These are phyloP conservation scores for Lasius platythorax DNA, from an alignment of 2,888 invertebrate species.

Conservation along the genomic window DNA sequence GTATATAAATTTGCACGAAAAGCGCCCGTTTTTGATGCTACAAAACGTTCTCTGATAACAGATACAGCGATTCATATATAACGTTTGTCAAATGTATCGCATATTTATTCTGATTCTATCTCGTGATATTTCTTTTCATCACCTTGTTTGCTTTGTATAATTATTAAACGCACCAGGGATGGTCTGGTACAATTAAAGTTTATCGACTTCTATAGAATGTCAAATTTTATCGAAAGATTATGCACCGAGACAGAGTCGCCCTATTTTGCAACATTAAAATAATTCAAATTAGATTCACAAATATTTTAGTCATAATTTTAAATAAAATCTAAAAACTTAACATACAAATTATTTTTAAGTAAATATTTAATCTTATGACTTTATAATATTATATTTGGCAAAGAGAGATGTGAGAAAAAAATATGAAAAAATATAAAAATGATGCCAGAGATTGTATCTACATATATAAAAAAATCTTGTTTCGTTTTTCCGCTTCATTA, in stretches of 20 bases:
- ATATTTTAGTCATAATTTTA: background rate
- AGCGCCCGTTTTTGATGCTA: conserved; percentile 25
- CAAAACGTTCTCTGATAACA: conserved; percentile 49
- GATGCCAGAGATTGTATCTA: background rate
- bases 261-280: background rate
- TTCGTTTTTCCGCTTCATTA: background rate
- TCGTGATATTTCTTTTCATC: conserved; percentile 45
- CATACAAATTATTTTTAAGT: background rate
- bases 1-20: background rate
- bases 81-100: conserved; percentile 49
- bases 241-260: background rate
- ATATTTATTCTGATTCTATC: conserved; percentile 46
- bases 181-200: conserved; percentile 40
- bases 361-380: background rate
- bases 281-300: background rate
- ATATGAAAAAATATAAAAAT: background rate
- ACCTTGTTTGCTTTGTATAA: conserved; percentile 35
- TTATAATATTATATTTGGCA: background rate
- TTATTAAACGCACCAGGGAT: conserved; percentile 46
- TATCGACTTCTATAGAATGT: conserved; percentile 27
- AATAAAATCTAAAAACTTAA: background rate
- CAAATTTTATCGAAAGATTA: conserved; percentile 6
- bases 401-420: background rate
- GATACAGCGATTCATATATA: conserved; percentile 45
- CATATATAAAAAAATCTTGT: background rate